These are phyloP conservation scores for Volucella inanis DNA, from an alignment of 2,888 invertebrate species.

Conservation along the genomic window DNA sequence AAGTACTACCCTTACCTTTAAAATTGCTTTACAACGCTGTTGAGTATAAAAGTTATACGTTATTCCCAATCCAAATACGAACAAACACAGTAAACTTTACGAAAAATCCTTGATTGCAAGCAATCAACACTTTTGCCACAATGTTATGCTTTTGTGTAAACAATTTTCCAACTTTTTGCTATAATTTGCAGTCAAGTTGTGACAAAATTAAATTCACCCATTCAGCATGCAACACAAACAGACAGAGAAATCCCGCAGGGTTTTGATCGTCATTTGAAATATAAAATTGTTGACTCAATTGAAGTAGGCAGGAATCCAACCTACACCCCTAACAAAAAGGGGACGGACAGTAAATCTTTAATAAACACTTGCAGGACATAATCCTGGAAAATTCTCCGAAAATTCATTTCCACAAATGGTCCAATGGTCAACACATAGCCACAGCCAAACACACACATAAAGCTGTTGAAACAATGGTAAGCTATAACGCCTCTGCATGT, in stretches of 20 bases:
- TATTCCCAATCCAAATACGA: too few relatives aligned
- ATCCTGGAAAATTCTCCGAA: slow-evolving; percentile 50
- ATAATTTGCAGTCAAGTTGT: slow-evolving; percentile 7
- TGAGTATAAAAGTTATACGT: too few relatives aligned
- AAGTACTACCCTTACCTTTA: too few relatives aligned
- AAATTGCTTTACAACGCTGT: too few relatives aligned
- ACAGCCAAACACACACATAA: slow-evolving; percentile 11
- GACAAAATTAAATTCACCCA: slow-evolving; percentile 34
- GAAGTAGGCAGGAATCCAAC: neutral
- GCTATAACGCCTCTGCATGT: slow-evolving; percentile 54
- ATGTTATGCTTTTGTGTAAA: slow-evolving; percentile 22
- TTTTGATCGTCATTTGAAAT: slow-evolving; percentile 16
- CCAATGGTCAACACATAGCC: slow-evolving; percentile 1
- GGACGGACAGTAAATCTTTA: slow-evolving; percentile 38
- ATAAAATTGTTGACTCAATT: slow-evolving; percentile 28
- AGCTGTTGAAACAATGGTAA: slow-evolving; percentile 18
- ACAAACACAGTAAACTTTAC: too few relatives aligned
- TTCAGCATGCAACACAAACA: slow-evolving; percentile 13
- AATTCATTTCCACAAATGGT: slow-evolving; percentile 63
- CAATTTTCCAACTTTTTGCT: slow-evolving; percentile 27
- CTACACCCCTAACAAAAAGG: neutral
- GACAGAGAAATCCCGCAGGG: neutral
- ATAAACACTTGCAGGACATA: slow-evolving; percentile 60
- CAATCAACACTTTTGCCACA: slow-evolving; percentile 38
- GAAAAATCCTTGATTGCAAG: slow-evolving; percentile 36